Evolutionary conservation across 2,888 invertebrate species (phyloP), one percentile per base, ranked within the genome.

Genomic region (Ligdia adustata): DNA sequence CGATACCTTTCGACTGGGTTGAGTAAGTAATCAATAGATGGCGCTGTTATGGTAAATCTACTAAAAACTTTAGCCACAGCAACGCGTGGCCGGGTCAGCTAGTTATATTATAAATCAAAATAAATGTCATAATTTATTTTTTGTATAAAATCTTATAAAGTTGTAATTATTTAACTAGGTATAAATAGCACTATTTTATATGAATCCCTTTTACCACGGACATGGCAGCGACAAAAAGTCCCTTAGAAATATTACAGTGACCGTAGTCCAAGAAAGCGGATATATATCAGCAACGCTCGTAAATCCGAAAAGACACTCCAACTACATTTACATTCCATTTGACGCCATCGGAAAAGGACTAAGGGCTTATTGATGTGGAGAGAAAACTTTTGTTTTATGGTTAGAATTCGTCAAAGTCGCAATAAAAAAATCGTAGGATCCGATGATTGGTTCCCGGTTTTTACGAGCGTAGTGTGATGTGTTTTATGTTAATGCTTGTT

Each of bases 321-420:
- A 20, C 26, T 38, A 45, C 45, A 51, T 42, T 28, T 37, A 39
- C 28, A 48, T 34, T 24, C 12, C 15, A 35, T 26, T 40, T 47
- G 37, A 33, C 15, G 9, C 22, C 13, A 33, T 4, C 16, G 24
- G 12, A 7, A 29, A 22, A n/a, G n/a, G 2, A 16, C 16, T 6
- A 18, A 1, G 18, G 12, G 12, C 29, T 34, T 33, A 39, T 33
- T 38, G 39, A 33, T 22, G 26, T 4, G 16, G 11, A 31, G 29
- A 16, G 7, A 22, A 43, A 24, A 16, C 18, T 16, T 24, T 34
- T 32, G 37, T 35, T 47, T 35, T 47, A 15, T 40, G 7, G 18
- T 16, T 35, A 9, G 29, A 35, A 24, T 40, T 1, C 32, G 13
- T n/a, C 15, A 37, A 15, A 15, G 18, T 20, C 27, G 27, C 12